phyloP scores from a whole-genome alignment of 2,797 vertebrate genomes.

The Phoebastria nigripes region DNA sequence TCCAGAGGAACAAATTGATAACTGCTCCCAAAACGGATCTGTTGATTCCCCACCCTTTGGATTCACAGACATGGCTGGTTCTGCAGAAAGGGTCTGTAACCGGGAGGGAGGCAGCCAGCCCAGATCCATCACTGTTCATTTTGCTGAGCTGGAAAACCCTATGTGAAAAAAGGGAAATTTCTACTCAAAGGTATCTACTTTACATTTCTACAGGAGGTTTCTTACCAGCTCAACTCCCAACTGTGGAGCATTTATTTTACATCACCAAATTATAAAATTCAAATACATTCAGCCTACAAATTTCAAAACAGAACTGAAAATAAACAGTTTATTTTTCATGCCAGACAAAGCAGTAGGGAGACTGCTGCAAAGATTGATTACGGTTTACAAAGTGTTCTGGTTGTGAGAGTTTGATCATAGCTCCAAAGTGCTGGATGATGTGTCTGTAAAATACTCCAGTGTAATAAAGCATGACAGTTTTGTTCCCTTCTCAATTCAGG shows the following conservation, averaged over 20 bases:
- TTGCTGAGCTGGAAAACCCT: background rate
- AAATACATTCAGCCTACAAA: conserved; percentile 54
- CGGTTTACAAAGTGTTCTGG: conserved; percentile 47
- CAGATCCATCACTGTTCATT: background rate
- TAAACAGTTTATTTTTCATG: conserved; percentile 57
- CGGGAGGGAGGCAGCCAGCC: background rate
- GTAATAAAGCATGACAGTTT: conserved; percentile 57
- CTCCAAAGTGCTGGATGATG: conserved; percentile 36
- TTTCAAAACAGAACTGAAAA: conserved; percentile 47
- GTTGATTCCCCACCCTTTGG: background rate
- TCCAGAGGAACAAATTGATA: background rate
- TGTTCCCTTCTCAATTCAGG: conserved; percentile 78
- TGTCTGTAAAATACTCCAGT: conserved; percentile 38
- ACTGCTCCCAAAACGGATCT: background rate
- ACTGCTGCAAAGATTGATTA: conserved; percentile 29
- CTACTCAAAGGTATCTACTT: background rate
- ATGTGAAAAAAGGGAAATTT: background rate
- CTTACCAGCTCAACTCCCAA: background rate
- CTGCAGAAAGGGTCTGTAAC: background rate
- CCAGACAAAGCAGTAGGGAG: conserved; percentile 33
- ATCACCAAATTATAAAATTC: conserved; percentile 37
- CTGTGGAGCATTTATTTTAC: background rate
- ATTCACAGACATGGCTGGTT: background rate
- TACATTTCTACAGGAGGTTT: background rate
- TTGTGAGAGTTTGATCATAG: conserved; percentile 41